Conservation (phyloP, 92 coral and sea anemone genomes). For the Blastomussa wellsi region DNA sequence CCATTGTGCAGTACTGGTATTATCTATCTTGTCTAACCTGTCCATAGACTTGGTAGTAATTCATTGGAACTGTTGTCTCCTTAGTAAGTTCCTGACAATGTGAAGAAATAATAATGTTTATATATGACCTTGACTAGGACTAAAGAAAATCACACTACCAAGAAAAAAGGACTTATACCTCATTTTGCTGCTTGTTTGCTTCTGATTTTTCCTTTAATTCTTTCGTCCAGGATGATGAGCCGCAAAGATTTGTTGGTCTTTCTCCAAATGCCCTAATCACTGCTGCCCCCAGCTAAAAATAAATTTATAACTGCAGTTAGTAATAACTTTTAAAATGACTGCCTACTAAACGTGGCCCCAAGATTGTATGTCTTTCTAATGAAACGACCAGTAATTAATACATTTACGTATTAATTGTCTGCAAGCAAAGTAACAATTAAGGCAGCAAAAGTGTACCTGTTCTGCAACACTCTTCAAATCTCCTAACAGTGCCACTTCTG, state of each 20-base stretch:
- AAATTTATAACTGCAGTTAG: neutral
- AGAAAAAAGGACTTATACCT: conserved; percentile 37
- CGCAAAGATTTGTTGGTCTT: conserved; percentile 28
- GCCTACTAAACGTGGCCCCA: no score
- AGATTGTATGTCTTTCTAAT: no score
- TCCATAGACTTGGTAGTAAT: conserved; percentile 85
- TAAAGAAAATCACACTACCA: neutral
- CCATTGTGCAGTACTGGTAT: no score
- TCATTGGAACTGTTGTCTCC: conserved; percentile 80
- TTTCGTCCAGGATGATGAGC: conserved; percentile 63
- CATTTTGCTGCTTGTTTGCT: conserved; percentile 56
- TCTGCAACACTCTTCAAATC: conserved; percentile 73
- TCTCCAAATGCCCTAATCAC: conserved; percentile 24
- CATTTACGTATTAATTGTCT: no score
- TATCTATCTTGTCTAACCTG: conserved; percentile 59
- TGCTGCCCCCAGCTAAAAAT: conserved; percentile 47
- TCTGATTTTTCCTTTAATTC: conserved; percentile 68
- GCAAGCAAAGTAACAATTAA: neutral
- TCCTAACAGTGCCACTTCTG: conserved; percentile 79
- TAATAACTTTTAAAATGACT: no score
- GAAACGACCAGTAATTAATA: no score
- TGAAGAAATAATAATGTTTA: neutral
- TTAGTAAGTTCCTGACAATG: conserved; percentile 72
- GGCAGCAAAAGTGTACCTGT: conserved; percentile 56
- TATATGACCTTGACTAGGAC: neutral